Evolutionary conservation across 2,888 invertebrate genomes (phyloP), one percentile per base, ranked within the genome.

Genomic region (Minunthozetes semirufus): DNA sequence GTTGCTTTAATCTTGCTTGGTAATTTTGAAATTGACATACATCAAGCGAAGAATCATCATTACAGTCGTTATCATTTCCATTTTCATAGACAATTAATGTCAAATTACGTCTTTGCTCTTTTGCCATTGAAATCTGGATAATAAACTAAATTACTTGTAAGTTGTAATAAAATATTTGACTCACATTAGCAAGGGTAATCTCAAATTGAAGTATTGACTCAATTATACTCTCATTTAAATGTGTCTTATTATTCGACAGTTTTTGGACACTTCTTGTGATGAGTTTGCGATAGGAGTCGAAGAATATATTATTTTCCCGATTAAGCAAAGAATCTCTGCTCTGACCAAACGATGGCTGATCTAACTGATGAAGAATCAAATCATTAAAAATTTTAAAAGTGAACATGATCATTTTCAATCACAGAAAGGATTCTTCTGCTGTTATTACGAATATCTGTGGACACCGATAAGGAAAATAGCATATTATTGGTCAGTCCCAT

Each of bases 61-160:
- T 33, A 1, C 17, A 13, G n/a, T 63, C 33, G 33, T 33, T n/a
- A n/a, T n/a, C n/a, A n/a, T 13, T 2, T 29, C 27, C 33, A 17
- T n/a, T 33, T n/a, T 63, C 63, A 33, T 63, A 33, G 1, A 63
- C 11, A 63, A 63, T 63, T n/a, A 63, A 29, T 5, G 92, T 90
- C 9, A 92, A 92, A 82, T 96, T 78, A n/a, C 95, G 88, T 63
- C 94, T 88, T 83, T 95, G 91, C 50, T 95, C 95, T 80, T 90
- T 88, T 8, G 94, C 92, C 82, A 91, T 85, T 11, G 92, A 92
- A 80, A 91, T 91, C 92, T 92, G 15, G 19, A 29, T 1, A 46
- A 61, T 27, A 22, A 19, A 4, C 29, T 59, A 59, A 59, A 22
- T 22, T 22, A 4, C 8, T 4, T 59, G 22, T n/a, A 8, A 59